Base-by-base conservation (phyloP, 2,113 vertebrate species). In the Leptocoma aspasia region DNA sequence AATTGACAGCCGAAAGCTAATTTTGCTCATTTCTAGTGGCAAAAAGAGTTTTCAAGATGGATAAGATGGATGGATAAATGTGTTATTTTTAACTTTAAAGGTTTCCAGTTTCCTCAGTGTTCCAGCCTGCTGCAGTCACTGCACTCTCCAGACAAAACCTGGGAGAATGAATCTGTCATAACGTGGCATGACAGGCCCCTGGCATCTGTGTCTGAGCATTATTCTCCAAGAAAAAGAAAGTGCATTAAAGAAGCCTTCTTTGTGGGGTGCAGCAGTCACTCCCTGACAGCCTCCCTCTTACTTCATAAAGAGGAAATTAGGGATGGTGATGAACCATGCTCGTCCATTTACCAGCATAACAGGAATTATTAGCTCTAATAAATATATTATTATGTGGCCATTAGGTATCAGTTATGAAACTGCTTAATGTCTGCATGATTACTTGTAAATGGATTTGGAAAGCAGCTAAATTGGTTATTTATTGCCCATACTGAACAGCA, bases 301-400 rank as follows among this genome's bases (percentile, higher is more conserved):
- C 60, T 90, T 79, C 92, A 44, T 60, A 60, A 53, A 92, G 52
- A 63, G 49, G 20, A 94, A 65, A 45, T 88, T 56, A 92, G 87
- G 21, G 24, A 50, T 70, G 82, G 60, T 81, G 86, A 82, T 82
- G 83, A 88, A 53, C 86, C 89, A 35, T 73, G 73, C 59, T 63
- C 31, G 1, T 66, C 87, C 93, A 82, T 91, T 97, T 83, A 68
- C 60, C 72, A 82, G 49, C 69, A 41, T 42, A 83, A 75, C 41
- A 81, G 71, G 21, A 86, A 92, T 95, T 90, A 91, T 73, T 86
- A 94, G 65, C 65, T 60, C 59, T 76, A 88, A 90, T 90, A 94
- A 95, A 95, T 77, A 76, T 73, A 85, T 91, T 93, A 93, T 94
- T 94, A 94, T 57, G 65, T 52, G 82, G 50, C 54, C 76, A 93